Percentiles rank a stretch among this genome's conserved stretches.
Conservation (phyloP, 2,888 invertebrate genomes). For the Lymantria monacha region DNA sequence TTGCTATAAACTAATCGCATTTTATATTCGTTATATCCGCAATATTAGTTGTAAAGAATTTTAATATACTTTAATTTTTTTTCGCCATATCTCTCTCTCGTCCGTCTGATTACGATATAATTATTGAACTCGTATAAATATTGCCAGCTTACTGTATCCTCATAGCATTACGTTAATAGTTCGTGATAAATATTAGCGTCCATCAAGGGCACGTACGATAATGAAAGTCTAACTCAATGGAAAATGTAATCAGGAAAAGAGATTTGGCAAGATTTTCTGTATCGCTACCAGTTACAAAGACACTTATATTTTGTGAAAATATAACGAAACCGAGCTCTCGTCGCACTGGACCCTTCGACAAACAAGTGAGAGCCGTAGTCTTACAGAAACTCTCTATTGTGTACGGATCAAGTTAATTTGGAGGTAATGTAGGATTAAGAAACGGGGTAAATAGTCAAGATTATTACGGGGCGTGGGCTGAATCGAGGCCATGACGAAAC, state of each 20-base stretch:
- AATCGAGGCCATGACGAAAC: constrained; percentile 75
- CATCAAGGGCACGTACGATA: constrained; percentile 43
- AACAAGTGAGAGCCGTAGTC: constrained; percentile 29
- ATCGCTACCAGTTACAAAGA: constrained; percentile 29
- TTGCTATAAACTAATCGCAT: too few species aligned
- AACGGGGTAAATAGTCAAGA: constrained; percentile 72
- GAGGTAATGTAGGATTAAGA: constrained; percentile 59
- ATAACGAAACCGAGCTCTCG: constrained; percentile 22
- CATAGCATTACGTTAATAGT: not conserved
- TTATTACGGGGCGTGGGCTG: constrained; percentile 67
- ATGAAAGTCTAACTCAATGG: constrained; percentile 45
- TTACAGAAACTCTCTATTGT: constrained; percentile 12
- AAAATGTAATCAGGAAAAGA: constrained; percentile 42
- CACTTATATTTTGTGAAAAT: constrained; percentile 12
- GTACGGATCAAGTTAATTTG: constrained; percentile 40
- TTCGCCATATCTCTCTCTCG: too few species aligned
- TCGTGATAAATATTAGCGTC: constrained; percentile 26
- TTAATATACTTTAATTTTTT: not conserved
- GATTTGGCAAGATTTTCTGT: constrained; percentile 43
- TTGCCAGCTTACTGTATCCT: too few species aligned
- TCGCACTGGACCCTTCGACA: constrained; percentile 25
- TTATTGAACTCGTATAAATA: too few species aligned
- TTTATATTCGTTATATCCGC: constrained; percentile 11
- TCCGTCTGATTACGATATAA: too few species aligned
- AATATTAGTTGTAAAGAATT: constrained; percentile 5